These are phyloP conservation scores for Phragmatobia fuliginosa DNA, from an alignment of 2,888 invertebrate species.

Conservation along the genomic window DNA sequence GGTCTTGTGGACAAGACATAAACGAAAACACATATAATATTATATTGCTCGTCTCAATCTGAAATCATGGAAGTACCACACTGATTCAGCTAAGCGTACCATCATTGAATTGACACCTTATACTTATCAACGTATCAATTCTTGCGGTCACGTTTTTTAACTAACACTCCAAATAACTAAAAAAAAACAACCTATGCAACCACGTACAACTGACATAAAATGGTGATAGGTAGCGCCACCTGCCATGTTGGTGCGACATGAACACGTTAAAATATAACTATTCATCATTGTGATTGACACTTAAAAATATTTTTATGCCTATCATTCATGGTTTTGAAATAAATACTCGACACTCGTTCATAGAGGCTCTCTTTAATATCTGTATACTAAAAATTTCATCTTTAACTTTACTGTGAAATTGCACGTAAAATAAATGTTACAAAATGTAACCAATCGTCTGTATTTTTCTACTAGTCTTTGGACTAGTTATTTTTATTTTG, in stretches of 20 bases:
- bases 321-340: background rate
- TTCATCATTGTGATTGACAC: conserved; percentile 20
- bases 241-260: conserved; percentile 11
- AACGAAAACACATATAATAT: background rate
- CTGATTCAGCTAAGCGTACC: background rate
- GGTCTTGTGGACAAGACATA: background rate
- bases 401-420: background rate
- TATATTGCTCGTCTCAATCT: background rate
- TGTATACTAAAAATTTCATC: background rate
- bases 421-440: background rate
- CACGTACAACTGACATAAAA: conserved; percentile 12
- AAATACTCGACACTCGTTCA: background rate
- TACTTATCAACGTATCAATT: background rate
- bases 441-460: background rate
- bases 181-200: conserved; percentile 8
- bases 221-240: conserved; percentile 21
- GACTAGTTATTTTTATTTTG: no score
- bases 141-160: conserved; percentile 8
- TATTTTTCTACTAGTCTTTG: background rate
- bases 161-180: conserved; percentile 14
- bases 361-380: background rate
- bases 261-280: conserved; percentile 9
- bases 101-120: background rate
- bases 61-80: background rate
- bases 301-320: conserved; percentile 7